A percentile compares a stretch with the other conserved stretches of the same genome.
Conservation (phyloP, 2,888 invertebrate species). For the Mesodorylaimus sp. region DNA sequence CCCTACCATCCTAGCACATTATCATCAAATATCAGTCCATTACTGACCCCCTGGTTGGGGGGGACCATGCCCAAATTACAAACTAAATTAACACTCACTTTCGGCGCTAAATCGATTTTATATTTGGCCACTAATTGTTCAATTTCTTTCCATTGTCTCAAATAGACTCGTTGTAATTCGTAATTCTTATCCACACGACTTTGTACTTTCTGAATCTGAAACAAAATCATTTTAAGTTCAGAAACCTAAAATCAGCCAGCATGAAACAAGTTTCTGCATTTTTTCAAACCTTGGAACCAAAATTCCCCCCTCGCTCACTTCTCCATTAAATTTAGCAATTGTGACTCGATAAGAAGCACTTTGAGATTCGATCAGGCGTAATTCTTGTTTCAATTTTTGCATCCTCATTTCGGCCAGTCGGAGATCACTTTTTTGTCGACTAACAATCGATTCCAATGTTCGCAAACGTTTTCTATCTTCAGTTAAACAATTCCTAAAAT, state of each 20-base stretch:
- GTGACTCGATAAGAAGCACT: not conserved
- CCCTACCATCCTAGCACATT: no score
- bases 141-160: conserved; percentile 3
- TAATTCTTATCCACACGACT: not conserved
- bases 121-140: not conserved
- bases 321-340: not conserved
- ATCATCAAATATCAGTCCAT: no score
- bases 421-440: not conserved
- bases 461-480: not conserved
- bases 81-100: no score
- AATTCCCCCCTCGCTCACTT: no score
- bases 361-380: not conserved
- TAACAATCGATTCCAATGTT: not conserved
- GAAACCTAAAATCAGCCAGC: not conserved
- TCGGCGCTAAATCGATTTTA: no score
- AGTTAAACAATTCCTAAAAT: not conserved
- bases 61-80: no score
- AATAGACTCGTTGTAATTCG: not conserved
- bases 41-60: no score
- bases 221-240: not conserved
- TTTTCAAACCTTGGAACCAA: no score
- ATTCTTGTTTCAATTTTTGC: conserved; percentile 1
- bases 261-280: not conserved
- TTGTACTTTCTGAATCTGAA: conserved; percentile 4
- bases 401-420: not conserved